Evolutionary conservation across 2,113 vertebrate species (phyloP).

Genomic region (Aramus guarauna): DNA sequence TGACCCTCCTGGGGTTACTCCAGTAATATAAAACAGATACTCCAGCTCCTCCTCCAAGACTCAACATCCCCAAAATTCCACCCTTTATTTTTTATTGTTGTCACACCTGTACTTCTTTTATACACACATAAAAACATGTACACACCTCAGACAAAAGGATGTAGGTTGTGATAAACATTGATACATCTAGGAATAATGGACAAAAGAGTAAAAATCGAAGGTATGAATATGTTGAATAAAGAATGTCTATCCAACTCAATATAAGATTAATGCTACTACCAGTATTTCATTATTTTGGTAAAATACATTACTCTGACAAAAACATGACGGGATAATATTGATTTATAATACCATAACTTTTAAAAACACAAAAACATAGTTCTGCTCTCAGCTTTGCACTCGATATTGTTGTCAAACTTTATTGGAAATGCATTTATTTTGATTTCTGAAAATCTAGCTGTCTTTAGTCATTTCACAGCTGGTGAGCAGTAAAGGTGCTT

Average conservation of each 20-base stretch:
- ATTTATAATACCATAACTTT: constrained; percentile 32
- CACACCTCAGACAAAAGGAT: not conserved
- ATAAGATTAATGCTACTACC: not conserved
- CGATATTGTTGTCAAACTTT: constrained; percentile 67
- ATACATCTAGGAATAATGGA: not conserved
- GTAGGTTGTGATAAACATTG: not conserved
- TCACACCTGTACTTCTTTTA: not conserved
- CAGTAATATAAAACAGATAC: not conserved
- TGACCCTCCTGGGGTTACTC: not conserved
- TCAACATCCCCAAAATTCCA: not conserved
- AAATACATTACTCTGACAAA: not conserved
- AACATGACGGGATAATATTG: not conserved
- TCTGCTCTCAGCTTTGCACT: constrained; percentile 38
- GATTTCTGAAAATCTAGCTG: constrained; percentile 71
- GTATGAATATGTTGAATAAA: not conserved
- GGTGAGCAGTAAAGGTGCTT: constrained; percentile 84
- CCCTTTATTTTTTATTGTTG: not conserved
- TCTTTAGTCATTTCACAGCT: constrained; percentile 75
- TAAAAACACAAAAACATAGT: constrained; percentile 5
- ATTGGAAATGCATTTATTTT: constrained; percentile 74
- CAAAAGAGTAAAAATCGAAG: not conserved
- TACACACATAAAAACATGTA: not conserved
- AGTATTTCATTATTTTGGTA: not conserved
- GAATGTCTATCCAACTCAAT: not conserved
- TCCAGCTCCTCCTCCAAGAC: not conserved